Evolutionary conservation across 2,113 vertebrate species (phyloP), one percentile per base, ranked within the genome.

Genomic region (Cheilinus undulatus): DNA sequence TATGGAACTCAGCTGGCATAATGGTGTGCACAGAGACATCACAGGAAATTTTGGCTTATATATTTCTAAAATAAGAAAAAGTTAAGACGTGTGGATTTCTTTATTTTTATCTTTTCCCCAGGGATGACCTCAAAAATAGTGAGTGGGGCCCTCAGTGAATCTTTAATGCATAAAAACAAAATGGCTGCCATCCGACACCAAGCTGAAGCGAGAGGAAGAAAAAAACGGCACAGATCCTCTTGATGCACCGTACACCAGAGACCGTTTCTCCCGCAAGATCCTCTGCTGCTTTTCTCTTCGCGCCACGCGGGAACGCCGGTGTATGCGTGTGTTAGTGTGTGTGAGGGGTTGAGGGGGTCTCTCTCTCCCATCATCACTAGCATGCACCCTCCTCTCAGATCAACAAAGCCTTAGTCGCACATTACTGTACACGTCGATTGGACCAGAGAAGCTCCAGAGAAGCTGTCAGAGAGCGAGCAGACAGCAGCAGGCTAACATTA

Each of bases 151-250:
- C 14, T 34, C 30, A 32, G 49, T 27, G 56, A 46, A 61, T 70
- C 26, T 79, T 69, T 82, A 58, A 86, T 86, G 63, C 66, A 73
- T 77, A 22, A 74, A 42, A 80, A 82, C 82, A 85, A 86, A 89
- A 84, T 73, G 71, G 77, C 84, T 87, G 71, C 61, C 73, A 72
- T 63, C 73, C 34, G 36, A 87, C 67, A 77, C 52, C 40, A 42
- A 24, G 40, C 75, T 48, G 61, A 42, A 69, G 32, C 45, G 48
- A 63, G 62, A 68, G 43, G 62, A 68, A 36, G 51, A 73, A 36
- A 52, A 36, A 53, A 43, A 22, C 24, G 7, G 42, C 46, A 62
- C 36, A 22, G 56, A 57, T 71, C 56, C 36, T 66, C 58, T 24
- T 20, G 22, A 30, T 38, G 54, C 70, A 54, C 54, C 53, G 53